These are phyloP conservation scores for Protobothrops mucrosquamatus DNA, from an alignment of 2,113 vertebrate genomes.

Conservation along the genomic window DNA sequence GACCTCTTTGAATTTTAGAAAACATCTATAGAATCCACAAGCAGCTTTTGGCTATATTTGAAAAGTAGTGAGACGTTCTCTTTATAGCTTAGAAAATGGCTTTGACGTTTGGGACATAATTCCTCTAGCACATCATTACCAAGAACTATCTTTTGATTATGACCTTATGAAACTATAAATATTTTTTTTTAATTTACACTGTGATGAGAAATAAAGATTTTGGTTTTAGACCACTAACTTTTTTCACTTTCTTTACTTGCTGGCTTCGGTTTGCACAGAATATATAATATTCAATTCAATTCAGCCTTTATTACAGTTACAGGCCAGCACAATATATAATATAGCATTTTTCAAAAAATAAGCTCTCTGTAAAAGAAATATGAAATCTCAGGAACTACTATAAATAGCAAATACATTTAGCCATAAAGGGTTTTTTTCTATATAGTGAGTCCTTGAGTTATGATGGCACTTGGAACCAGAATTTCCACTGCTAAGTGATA, in stretches of 20 bases:
- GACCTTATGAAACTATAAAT: constrained; percentile 81
- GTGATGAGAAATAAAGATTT: constrained; percentile 70
- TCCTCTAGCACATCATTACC: constrained; percentile 78
- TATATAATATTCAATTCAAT: neutral
- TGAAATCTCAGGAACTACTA: constrained; percentile 61
- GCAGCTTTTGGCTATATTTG: constrained; percentile 73
- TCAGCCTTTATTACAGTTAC: neutral
- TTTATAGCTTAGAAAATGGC: constrained; percentile 73
- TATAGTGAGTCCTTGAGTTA: neutral
- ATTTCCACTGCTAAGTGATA: neutral
- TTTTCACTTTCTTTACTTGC: constrained; percentile 63
- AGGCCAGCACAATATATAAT: constrained; percentile 17
- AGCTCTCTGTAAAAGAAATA: constrained; percentile 58
- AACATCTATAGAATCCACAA: constrained; percentile 74
- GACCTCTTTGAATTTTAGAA: constrained; percentile 68
- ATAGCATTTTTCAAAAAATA: constrained; percentile 49
- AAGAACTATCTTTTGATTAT: constrained; percentile 81
- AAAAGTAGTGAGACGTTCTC: constrained; percentile 78
- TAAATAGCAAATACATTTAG: constrained; percentile 41
- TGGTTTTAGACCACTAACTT: constrained; percentile 73
- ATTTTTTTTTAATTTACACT: constrained; percentile 76
- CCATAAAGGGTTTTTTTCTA: neutral
- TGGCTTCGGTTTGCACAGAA: constrained; percentile 46
- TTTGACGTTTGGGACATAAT: constrained; percentile 84
- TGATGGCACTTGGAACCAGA: neutral